Conservation (phyloP, 1,140 invertebrate genomes). For the Brachionus paranguensis region DNA sequence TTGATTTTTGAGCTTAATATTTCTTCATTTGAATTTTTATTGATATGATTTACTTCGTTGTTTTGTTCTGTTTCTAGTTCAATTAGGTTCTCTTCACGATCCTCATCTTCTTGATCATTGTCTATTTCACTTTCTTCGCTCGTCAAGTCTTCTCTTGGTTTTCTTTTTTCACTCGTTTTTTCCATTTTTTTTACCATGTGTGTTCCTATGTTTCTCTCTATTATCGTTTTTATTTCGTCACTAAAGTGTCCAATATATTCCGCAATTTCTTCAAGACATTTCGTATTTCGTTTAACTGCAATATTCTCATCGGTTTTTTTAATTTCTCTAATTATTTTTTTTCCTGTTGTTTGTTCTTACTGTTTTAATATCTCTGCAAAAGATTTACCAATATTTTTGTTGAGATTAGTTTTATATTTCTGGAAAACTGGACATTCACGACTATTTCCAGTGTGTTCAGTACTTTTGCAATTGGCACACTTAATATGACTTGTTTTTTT, state of each 20-base stretch:
- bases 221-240: not conserved
- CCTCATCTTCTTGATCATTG: not conserved
- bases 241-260: not conserved
- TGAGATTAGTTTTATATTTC: not conserved
- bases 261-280: not conserved
- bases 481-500: not conserved
- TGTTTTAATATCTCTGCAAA: not conserved
- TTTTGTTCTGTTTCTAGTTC: not conserved
- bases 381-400: conserved; percentile 1
- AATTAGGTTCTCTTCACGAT: not conserved
- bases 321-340: not conserved
- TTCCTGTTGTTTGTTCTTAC: not conserved
- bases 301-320: not conserved
- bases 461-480: not conserved
- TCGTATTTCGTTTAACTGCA: not conserved
- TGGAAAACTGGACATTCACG: not conserved
- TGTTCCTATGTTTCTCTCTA: not conserved
- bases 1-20: not conserved
- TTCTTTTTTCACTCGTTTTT: not conserved
- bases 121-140: not conserved
- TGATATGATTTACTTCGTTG: not conserved
- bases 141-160: not conserved
- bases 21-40: not conserved
- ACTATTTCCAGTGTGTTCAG: not conserved
- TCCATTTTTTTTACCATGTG: not conserved